Evolutionary conservation across 2,113 vertebrate species (phyloP).

Genomic region (Vulpes vulpes): DNA sequence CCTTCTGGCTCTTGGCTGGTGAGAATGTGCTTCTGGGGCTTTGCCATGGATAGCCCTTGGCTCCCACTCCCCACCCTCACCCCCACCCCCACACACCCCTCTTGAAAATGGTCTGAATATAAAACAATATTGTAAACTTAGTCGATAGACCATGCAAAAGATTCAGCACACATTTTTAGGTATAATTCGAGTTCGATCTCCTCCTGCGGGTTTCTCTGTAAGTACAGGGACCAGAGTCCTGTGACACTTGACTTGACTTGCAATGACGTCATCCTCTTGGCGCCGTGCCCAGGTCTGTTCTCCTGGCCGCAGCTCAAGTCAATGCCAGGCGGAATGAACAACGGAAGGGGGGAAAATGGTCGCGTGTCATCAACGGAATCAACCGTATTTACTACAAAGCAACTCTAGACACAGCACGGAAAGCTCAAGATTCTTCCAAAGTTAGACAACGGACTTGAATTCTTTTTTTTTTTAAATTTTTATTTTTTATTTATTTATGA

Average conservation of each 20-base stretch:
- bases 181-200: not conserved
- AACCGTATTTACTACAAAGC: not conserved
- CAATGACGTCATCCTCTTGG: constrained; percentile 70
- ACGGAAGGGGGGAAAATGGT: constrained; percentile 16
- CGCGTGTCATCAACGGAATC: not conserved
- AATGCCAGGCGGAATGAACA: constrained; percentile 41
- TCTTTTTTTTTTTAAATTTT: no score
- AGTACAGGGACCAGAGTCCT: not conserved
- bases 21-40: not conserved
- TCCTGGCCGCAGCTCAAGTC: constrained; percentile 40
- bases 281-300: not conserved
- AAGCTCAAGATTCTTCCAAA: constrained; percentile 28
- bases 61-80: not conserved
- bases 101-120: not conserved
- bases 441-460: not conserved
- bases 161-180: not conserved
- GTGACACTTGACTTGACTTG: not conserved
- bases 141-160: not conserved
- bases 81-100: not conserved
- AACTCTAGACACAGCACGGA: not conserved
- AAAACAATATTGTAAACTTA: not conserved
- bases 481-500: no score
- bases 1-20: constrained; percentile 1
- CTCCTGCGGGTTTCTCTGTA: not conserved
- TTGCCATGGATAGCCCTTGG: not conserved